Conservation (phyloP, 1,140 invertebrate species). For the Plectrocnemia conspersa region DNA sequence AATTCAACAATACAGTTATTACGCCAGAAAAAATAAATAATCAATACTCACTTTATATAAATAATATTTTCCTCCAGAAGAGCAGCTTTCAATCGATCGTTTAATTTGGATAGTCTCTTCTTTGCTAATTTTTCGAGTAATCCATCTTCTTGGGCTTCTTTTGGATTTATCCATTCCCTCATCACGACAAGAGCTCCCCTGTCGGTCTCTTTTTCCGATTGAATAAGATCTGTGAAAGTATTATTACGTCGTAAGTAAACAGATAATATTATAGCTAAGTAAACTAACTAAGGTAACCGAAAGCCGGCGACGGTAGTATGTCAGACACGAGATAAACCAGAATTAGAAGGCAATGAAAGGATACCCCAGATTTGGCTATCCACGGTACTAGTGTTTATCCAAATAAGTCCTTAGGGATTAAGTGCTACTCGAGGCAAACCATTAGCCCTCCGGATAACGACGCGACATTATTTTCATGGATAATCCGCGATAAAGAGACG, state of each 20-base stretch:
- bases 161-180: conserved; percentile 39
- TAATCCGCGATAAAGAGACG: conserved; percentile 18
- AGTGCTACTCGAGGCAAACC: conserved; percentile 18
- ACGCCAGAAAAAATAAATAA: too few relatives aligned
- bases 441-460: conserved; percentile 24
- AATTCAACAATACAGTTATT: too few relatives aligned
- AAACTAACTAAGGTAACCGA: neutral
- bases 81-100: conserved; percentile 38
- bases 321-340: neutral
- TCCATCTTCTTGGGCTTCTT: conserved; percentile 11
- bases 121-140: conserved; percentile 33
- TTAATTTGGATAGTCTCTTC: conserved; percentile 38
- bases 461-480: conserved; percentile 12
- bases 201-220: conserved; percentile 17
- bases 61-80: conserved; percentile 49
- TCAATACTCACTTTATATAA: conserved; percentile 38
- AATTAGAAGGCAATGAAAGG: neutral
- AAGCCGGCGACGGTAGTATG: neutral
- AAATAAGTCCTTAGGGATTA: conserved; percentile 18
- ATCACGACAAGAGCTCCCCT: conserved; percentile 39
- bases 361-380: conserved; percentile 1
- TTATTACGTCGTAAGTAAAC: neutral
- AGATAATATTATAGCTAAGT: neutral
- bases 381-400: conserved; percentile 11
- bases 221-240: conserved; percentile 26